Evolutionary conservation across 2,113 vertebrate species (phyloP).

Genomic region (Gadus macrocephalus): DNA sequence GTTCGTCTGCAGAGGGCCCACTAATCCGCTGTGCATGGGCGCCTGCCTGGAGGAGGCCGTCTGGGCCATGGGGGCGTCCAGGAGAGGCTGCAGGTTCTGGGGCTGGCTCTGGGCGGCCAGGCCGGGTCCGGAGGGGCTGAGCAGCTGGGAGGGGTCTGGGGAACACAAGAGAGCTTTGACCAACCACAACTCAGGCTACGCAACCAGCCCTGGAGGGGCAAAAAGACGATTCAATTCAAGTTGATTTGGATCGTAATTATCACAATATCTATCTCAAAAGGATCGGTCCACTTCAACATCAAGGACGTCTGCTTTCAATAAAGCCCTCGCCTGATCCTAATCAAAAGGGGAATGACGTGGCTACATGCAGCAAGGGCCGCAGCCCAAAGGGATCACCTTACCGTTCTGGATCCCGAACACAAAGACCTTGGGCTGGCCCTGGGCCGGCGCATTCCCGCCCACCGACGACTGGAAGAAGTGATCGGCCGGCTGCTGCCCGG

Average conservation of each 20-base stretch:
- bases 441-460: conserved; percentile 79
- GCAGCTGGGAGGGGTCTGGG: conserved; percentile 83
- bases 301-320: too few relatives aligned
- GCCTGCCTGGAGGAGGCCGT: conserved; percentile 64
- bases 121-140: conserved; percentile 75
- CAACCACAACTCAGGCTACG: too few relatives aligned
- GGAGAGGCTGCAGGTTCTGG: conserved; percentile 82
- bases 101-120: conserved; percentile 82
- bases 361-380: too few relatives aligned
- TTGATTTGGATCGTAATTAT: too few relatives aligned
- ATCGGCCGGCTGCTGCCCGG: conserved; percentile 78
- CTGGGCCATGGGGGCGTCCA: conserved; percentile 85
- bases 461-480: conserved; percentile 84
- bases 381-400: conserved; percentile 64
- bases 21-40: conserved; percentile 58
- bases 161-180: neutral
- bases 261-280: too few relatives aligned
- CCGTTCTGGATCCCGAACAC: conserved; percentile 95
- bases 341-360: too few relatives aligned
- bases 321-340: too few relatives aligned
- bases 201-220: too few relatives aligned
- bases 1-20: conserved; percentile 38
- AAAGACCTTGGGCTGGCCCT: conserved; percentile 88
- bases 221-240: too few relatives aligned
- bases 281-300: too few relatives aligned